Conservation (phyloP, 2,888 invertebrate species). For the Laspeyria flexula region DNA sequence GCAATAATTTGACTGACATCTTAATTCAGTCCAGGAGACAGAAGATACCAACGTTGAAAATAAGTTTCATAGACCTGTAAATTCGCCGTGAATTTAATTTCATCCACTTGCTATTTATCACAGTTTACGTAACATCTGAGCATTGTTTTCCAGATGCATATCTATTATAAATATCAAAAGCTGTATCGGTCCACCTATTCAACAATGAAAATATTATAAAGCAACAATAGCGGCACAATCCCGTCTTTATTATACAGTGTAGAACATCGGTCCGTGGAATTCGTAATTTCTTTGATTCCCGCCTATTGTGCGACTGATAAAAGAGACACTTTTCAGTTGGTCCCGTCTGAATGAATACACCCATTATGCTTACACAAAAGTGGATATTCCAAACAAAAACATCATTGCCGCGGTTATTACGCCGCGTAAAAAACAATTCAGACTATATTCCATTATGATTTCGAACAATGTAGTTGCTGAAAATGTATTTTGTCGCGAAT, state of each 20-base stretch:
- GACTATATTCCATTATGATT: conserved; percentile 72
- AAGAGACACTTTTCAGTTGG: conserved; percentile 81
- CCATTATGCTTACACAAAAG: conserved; percentile 82
- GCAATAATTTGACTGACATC: too few species aligned
- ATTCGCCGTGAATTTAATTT: conserved; percentile 3
- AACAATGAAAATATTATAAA: conserved; percentile 54
- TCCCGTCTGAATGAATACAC: conserved; percentile 81
- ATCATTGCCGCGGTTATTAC: conserved; percentile 71
- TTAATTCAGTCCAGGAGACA: too few species aligned
- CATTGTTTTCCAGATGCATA: conserved; percentile 19
- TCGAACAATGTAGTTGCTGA: conserved; percentile 67
- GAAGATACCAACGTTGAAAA: too few species aligned
- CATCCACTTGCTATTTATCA: conserved; percentile 21
- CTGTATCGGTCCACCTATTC: conserved; percentile 41
- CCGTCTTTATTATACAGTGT: conserved; percentile 73
- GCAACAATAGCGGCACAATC: conserved; percentile 53
- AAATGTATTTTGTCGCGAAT: conserved; percentile 64
- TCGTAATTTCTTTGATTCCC: conserved; percentile 84
- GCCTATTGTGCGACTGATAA: conserved; percentile 80
- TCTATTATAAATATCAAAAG: conserved; percentile 31
- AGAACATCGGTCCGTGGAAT: conserved; percentile 72
- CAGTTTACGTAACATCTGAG: conserved; percentile 22
- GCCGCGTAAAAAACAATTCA: conserved; percentile 72
- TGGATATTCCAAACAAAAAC: conserved; percentile 81
- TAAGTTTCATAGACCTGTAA: too few species aligned